Conservation (phyloP, 2,888 invertebrate genomes). For the Andricus curvator region DNA sequence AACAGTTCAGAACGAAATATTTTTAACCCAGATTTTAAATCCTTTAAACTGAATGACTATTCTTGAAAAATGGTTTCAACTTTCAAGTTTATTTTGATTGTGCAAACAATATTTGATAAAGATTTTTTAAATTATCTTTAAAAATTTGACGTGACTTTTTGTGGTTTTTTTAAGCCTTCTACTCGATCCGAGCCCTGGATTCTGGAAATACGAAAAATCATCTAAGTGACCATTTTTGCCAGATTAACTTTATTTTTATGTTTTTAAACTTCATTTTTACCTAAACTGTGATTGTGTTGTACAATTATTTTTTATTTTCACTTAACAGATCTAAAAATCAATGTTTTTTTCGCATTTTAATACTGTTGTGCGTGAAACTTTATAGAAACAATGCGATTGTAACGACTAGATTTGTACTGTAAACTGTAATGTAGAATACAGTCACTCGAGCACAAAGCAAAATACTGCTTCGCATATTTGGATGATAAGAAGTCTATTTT, state of each 20-base stretch:
- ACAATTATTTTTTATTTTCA: not conserved
- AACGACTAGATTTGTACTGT: slow-evolving; percentile 20
- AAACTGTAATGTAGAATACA: slow-evolving; percentile 35
- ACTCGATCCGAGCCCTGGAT: no score
- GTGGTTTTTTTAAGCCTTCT: no score
- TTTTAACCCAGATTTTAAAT: no score
- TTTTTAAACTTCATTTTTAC: not conserved
- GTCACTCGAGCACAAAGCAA: slow-evolving; percentile 25
- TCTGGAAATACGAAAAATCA: not conserved
- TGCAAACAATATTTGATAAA: no score
- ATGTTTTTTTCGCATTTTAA: not conserved
- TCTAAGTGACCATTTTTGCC: not conserved
- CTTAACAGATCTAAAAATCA: not conserved
- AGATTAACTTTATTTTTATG: not conserved
- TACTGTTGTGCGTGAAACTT: slow-evolving; percentile 17
- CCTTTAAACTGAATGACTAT: no score
- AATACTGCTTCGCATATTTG: slow-evolving; percentile 34
- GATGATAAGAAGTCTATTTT: slow-evolving; percentile 33
- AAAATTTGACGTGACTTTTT: no score
- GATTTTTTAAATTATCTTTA: no score
- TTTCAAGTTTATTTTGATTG: no score
- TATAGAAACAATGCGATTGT: slow-evolving; percentile 14
- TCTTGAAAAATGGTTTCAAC: no score
- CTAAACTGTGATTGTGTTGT: not conserved
- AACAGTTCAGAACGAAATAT: no score